These are phyloP conservation scores for Beroe ovata DNA, from an alignment of 37 sponge, comb jelly and placozoan species.

Conservation along the genomic window DNA sequence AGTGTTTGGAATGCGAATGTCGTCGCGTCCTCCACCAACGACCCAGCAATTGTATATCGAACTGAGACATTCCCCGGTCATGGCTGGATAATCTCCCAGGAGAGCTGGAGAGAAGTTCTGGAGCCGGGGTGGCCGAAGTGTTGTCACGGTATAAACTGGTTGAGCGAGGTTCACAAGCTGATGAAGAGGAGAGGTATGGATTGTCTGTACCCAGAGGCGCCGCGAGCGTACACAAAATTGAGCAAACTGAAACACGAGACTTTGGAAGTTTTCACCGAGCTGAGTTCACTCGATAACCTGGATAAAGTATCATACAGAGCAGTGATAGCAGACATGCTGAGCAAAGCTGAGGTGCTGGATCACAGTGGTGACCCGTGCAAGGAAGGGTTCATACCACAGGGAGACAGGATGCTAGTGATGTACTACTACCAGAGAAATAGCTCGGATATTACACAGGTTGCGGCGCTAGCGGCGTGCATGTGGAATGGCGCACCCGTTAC, in stretches of 20 bases:
- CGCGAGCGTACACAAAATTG: slow-evolving; percentile 57
- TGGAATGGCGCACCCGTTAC: slow-evolving; percentile 25
- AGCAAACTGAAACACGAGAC: background rate
- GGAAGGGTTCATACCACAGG: background rate
- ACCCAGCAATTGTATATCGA: slow-evolving; percentile 61
- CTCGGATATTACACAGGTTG: background rate
- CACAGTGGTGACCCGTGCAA: slow-evolving; percentile 4
- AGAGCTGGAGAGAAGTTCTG: slow-evolving; percentile 2
- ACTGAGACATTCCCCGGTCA: slow-evolving; percentile 69
- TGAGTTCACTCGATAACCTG: background rate
- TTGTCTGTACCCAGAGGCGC: slow-evolving; percentile 60
- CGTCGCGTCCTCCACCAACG: background rate
- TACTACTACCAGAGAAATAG: slow-evolving; percentile 36
- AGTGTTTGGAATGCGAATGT: slow-evolving; percentile 72
- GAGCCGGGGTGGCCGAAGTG: slow-evolving; percentile 45
- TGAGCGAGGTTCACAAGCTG: slow-evolving; percentile 11
- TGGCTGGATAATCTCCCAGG: slow-evolving; percentile 33
- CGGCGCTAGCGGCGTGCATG: slow-evolving; percentile 16
- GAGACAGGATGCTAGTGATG: background rate
- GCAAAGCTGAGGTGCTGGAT: background rate
- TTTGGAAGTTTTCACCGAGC: background rate
- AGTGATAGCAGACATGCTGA: background rate
- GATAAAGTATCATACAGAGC: background rate
- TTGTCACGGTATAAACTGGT: slow-evolving; percentile 66
- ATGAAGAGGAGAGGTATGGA: slow-evolving; percentile 62